Evolutionary conservation across 2,797 vertebrate genomes (phyloP).

Genomic region (Columba guinea): DNA sequence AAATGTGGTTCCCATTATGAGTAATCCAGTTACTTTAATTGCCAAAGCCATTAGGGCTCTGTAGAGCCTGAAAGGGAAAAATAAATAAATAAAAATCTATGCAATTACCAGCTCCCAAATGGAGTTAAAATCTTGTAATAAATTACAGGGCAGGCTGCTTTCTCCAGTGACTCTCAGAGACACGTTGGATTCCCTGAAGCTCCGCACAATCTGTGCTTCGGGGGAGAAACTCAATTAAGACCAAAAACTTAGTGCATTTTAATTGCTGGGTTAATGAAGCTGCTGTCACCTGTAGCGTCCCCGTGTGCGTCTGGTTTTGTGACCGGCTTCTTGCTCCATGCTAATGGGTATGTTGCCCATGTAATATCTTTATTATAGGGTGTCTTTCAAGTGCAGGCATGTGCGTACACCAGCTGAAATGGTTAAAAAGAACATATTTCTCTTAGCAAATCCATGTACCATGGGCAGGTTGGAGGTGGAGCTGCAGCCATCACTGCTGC

Average conservation of each 20-base stretch:
- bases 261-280: slow-evolving; percentile 21
- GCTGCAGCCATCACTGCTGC: neutral
- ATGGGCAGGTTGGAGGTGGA: rapidly evolving
- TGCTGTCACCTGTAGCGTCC: neutral
- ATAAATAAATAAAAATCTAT: neutral
- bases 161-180: neutral
- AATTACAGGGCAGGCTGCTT: slow-evolving; percentile 9
- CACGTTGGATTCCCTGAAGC: neutral
- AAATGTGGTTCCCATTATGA: neutral
- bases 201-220: neutral
- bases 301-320: rapidly evolving
- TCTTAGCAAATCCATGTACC: neutral
- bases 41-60: slow-evolving; percentile 26
- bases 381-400: neutral
- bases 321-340: neutral
- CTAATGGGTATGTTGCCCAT: neutral
- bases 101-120: slow-evolving; percentile 28
- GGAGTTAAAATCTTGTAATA: slow-evolving; percentile 39
- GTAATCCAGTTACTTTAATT: slow-evolving; percentile 39
- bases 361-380: neutral
- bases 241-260: neutral
- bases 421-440: neutral
- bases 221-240: slow-evolving; percentile 29
- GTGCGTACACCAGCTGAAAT: neutral
- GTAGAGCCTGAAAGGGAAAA: neutral